Percentiles rank a stretch among this genome's conserved stretches.
Evolutionary conservation across 2,113 vertebrate genomes (phyloP).

Genomic region (Cranoglanis bouderius): DNA sequence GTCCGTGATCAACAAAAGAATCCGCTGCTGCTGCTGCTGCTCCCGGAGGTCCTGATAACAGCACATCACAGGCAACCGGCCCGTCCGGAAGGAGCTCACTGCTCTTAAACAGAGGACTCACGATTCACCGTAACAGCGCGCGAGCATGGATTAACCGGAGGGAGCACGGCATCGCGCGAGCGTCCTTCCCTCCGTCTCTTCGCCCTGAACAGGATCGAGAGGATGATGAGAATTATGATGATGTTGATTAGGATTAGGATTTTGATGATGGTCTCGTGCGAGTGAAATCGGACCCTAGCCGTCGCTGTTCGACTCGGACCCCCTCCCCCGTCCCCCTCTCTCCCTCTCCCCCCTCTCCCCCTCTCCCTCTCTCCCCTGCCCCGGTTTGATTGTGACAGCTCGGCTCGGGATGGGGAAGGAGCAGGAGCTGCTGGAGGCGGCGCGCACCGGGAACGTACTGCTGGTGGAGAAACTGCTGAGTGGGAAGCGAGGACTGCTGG

Average conservation of each 20-base stretch:
- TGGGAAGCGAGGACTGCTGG: conserved; percentile 92
- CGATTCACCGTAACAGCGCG: not conserved
- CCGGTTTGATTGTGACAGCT: conserved; percentile 60
- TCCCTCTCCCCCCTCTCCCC: not conserved
- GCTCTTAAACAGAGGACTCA: not conserved
- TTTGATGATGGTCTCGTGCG: not conserved
- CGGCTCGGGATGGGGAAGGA: conserved; percentile 90
- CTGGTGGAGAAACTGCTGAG: conserved; percentile 96
- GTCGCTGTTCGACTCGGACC: not conserved
- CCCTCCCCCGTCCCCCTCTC: too few relatives aligned
- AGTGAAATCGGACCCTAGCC: not conserved
- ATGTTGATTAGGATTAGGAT: not conserved
- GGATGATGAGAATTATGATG: not conserved
- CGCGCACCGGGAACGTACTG: conserved; percentile 94
- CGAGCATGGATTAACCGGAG: conserved; percentile 39
- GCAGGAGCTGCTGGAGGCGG: conserved; percentile 95
- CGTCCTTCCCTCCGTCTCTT: not conserved
- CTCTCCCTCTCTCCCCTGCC: not conserved
- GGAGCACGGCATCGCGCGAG: not conserved
- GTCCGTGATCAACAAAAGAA: conserved; percentile 13
- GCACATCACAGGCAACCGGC: conserved; percentile 53
- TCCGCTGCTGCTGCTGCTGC: conserved; percentile 13
- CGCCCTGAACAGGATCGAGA: not conserved
- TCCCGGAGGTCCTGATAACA: conserved; percentile 40
- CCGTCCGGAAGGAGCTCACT: conserved; percentile 28